Evolutionary conservation across 2,113 vertebrate species (phyloP), one percentile per base, ranked within the genome.

Genomic region (Scomber japonicus): DNA sequence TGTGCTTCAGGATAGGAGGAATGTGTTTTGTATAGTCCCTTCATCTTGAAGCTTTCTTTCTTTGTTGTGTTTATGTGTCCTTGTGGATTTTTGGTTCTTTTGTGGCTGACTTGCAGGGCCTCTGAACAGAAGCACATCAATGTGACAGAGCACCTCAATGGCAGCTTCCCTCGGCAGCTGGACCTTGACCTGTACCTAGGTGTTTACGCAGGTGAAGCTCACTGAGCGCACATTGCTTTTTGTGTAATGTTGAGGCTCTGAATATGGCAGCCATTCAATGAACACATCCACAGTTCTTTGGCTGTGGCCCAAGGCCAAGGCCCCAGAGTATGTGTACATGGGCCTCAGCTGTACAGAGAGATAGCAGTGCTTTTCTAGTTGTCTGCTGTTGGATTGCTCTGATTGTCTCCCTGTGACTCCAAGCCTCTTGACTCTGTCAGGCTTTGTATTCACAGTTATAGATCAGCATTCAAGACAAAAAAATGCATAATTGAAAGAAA

Each of bases 191-290:
- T 96, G 89, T 97, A 96, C 91, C 95, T 97, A 89, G 96, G 96
- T 92, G 95, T 96, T 94, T 97, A 97, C 50, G 95, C 97, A 97
- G 97, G 97, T 98, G 96, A 96, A 89, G 84, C 88, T 72, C 80
- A 79, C 83, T 74, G 76, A 80, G 87, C 66, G 80, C 86, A 70
- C 75, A 53, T 81, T 78, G 74, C 80, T 91, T 92, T 90, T 93
- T 89, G 81, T 92, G 82, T 88, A 62, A 81, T 51, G 54, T 72
- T 50, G 80, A 79, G 75, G 40, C 84, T 90, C 62, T 86, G 78
- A 91, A 92, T 89, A 81, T 60, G 10, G 49, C 75, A 88, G 85
- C 70, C 87, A 88, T 88, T 92, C 86, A 93, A 11, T 88, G 82
- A 92, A 89, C 86, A 90, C 82, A 89, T 83, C 83, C 74, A 78